phyloP scores from a whole-genome alignment of 2,888 invertebrate species.

The Platynereis dumerilii region DNA sequence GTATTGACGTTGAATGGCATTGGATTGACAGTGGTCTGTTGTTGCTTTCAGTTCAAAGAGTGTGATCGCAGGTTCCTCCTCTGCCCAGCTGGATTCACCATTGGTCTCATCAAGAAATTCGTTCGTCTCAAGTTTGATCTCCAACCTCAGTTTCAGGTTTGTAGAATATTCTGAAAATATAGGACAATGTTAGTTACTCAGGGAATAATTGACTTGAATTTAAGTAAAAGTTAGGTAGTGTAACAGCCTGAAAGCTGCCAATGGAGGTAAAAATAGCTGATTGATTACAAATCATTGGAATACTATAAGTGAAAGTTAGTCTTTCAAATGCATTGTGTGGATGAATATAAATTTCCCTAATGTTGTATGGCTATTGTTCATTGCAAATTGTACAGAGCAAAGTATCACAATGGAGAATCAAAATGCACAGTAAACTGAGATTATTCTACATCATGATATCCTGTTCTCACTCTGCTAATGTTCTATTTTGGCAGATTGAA shows the following conservation, averaged over 20 bases:
- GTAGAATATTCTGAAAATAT: conserved; percentile 9
- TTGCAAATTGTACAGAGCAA: background rate
- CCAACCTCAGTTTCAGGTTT: conserved; percentile 46
- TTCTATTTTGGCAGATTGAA: conserved; percentile 69
- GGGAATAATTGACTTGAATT: too few relatives aligned
- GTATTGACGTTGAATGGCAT: too few relatives aligned
- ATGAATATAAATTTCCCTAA: too few relatives aligned
- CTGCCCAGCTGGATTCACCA: conserved; percentile 89
- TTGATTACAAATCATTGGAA: too few relatives aligned
- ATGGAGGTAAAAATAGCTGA: too few relatives aligned
- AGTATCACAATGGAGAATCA: background rate
- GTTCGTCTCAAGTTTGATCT: conserved; percentile 68
- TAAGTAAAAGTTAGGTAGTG: too few relatives aligned
- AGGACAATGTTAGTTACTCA: conserved; percentile 12
- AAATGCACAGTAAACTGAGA: too few relatives aligned
- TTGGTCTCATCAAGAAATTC: conserved; percentile 81
- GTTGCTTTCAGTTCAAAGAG: background rate
- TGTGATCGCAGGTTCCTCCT: conserved; percentile 72
- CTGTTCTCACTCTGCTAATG: background rate
- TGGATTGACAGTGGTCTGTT: too few relatives aligned
- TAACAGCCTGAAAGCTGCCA: too few relatives aligned
- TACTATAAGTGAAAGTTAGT: too few relatives aligned
- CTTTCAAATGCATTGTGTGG: too few relatives aligned
- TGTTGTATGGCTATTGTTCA: background rate
- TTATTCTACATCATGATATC: too few relatives aligned